Conservation (phyloP, 2,113 vertebrate genomes). For the Hippocampus zosterae region DNA sequence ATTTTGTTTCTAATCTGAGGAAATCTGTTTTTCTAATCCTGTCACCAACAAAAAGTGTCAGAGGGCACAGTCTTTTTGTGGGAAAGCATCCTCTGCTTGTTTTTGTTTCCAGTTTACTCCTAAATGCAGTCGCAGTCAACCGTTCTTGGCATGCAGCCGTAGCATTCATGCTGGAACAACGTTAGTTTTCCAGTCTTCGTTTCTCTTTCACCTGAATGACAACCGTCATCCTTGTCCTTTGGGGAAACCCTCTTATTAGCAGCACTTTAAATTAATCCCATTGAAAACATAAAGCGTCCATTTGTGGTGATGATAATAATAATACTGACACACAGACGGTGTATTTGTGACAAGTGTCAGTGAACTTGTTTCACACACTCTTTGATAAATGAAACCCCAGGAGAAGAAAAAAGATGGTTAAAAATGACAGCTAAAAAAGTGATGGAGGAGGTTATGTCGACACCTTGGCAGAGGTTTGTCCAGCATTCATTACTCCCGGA, state of each 20-base stretch:
- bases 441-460: slow-evolving; percentile 18
- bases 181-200: slow-evolving; percentile 10
- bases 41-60: neutral
- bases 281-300: too few relatives aligned
- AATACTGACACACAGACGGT: too few relatives aligned
- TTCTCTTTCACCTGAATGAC: neutral
- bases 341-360: too few relatives aligned
- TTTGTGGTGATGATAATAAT: too few relatives aligned
- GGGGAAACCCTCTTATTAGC: slow-evolving; percentile 17
- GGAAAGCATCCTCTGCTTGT: neutral
- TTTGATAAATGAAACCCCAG: neutral
- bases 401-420: neutral
- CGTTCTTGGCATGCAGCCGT: slow-evolving; percentile 25
- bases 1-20: neutral
- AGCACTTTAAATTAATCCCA: neutral
- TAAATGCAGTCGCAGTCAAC: slow-evolving; percentile 24
- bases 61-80: neutral
- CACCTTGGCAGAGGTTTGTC: slow-evolving; percentile 45
- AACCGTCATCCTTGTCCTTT: slow-evolving; percentile 21
- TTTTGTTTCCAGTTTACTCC: slow-evolving; percentile 30
- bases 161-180: slow-evolving; percentile 33
- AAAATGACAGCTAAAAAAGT: slow-evolving; percentile 13
- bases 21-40: neutral
- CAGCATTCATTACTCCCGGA: slow-evolving; percentile 51
- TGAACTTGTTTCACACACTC: neutral